Evolutionary conservation across 2,113 vertebrate genomes (phyloP).

Genomic region (Pseudopodoces humilis): DNA sequence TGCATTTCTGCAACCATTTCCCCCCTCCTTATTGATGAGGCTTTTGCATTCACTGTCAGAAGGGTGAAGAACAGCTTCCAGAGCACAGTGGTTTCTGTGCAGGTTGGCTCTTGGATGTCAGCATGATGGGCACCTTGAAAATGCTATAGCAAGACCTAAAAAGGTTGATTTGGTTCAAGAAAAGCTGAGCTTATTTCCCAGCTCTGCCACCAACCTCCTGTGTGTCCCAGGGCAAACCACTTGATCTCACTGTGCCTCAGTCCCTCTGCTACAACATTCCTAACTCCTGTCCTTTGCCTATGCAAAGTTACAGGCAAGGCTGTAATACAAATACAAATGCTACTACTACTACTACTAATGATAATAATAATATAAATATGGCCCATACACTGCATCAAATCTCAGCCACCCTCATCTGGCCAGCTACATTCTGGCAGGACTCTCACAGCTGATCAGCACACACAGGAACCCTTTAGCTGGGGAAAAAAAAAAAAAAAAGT

Average conservation of each 20-base stretch:
- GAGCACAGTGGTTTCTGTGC: not conserved
- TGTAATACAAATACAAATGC: not conserved
- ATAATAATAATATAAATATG: not conserved
- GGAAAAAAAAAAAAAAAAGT: not conserved
- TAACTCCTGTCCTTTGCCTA: not conserved
- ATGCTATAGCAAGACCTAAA: not conserved
- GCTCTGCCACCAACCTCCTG: not conserved
- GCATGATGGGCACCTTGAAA: not conserved
- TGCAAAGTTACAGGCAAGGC: not conserved
- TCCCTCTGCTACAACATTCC: not conserved
- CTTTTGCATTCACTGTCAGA: not conserved
- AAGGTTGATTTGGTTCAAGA: not conserved
- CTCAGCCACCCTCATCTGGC: not conserved
- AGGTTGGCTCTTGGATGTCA: not conserved
- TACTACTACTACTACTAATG: not conserved
- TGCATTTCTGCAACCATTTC: slow-evolving; percentile 21
- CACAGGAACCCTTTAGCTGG: not conserved
- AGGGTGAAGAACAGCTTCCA: not conserved
- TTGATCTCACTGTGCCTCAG: not conserved
- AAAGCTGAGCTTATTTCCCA: not conserved
- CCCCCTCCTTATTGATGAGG: not conserved
- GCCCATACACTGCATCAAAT: not conserved
- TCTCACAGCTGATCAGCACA: not conserved
- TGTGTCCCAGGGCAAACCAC: not conserved
- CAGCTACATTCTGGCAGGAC: not conserved